Percentiles rank a stretch among this genome's conserved stretches.
Conservation (phyloP, 2,113 vertebrate genomes). For the Tragulus kanchil region DNA sequence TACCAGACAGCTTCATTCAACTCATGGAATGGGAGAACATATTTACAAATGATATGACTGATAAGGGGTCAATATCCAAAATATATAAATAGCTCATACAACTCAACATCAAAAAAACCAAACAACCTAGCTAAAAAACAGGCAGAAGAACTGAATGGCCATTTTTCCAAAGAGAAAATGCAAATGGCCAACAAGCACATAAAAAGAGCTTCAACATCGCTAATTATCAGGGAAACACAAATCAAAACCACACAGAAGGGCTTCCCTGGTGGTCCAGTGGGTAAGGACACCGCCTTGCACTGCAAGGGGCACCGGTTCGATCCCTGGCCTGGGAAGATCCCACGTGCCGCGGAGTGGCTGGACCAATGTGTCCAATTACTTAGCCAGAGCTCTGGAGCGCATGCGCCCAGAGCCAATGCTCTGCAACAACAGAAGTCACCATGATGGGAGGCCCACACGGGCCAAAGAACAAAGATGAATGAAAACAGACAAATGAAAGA, state of each 20-base stretch:
- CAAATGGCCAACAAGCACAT: neutral
- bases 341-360: too few relatives aligned
- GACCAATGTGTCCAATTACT: too few relatives aligned
- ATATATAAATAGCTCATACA: neutral
- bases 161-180: neutral
- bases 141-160: neutral
- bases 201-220: neutral
- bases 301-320: too few relatives aligned
- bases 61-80: neutral
- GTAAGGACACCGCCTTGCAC: too few relatives aligned
- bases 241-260: neutral
- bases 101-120: neutral
- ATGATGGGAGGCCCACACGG: too few relatives aligned
- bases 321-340: too few relatives aligned
- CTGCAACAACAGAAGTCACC: too few relatives aligned
- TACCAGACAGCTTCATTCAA: conserved; percentile 47
- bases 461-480: too few relatives aligned
- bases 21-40: neutral
- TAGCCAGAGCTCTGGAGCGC: too few relatives aligned
- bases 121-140: neutral
- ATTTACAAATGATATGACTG: neutral
- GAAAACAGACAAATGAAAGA: too few relatives aligned
- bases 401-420: too few relatives aligned
- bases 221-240: neutral
- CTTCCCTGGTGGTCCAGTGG: too few relatives aligned